Base-by-base conservation (phyloP, 2,113 vertebrate species). In the Chlamydotis undulata region DNA sequence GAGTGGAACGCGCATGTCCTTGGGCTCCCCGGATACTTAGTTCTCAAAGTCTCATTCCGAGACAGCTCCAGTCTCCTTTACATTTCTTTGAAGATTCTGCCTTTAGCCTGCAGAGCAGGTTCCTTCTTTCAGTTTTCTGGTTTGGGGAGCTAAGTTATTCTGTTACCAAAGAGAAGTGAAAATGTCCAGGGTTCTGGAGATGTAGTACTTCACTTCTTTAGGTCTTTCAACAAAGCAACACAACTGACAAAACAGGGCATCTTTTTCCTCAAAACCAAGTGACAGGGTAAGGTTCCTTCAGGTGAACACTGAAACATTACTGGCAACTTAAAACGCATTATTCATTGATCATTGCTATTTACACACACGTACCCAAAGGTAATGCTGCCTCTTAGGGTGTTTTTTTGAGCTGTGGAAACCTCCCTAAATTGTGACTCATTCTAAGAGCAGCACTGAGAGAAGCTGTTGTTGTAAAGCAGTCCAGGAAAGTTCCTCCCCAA, bases 61-160 rank as follows among this genome's bases (percentile, higher is more conserved):
- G 93, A 64, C 71, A 71, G 78, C 89, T 81, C 22, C 56, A 10
- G 14, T 43, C 76, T 94, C 85, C 80, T 92, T 79, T 84, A 56
- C 87, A 61, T 85, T 69, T 26, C 87, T 93, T 81, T 95, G 73
- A 94, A 93, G 74, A 68, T 45, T 63, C 52, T 49, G 41, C 22
- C 63, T 64, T 75, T 21, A 92, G 59, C 89, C 86, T 79, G 81
- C 77, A 73, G 80, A 92, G 83, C 90, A 89, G 67, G 87, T 93
- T 96, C 95, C 69, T 78, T 37, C 86, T 53, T 75, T 56, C 87
- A 96, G 73, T 37, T 21, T 74, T 63, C 57, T 83, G 84, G 57
- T 57, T 53, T 76, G 85, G 85, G 77, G 57, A 91, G 77, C 83
- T 53, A 56, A 87, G 76, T 37, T 63, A 14, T 2, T 56, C 75